phyloP scores from a whole-genome alignment of 2,888 invertebrate species.

The Meiosimyza decipiens region DNA sequence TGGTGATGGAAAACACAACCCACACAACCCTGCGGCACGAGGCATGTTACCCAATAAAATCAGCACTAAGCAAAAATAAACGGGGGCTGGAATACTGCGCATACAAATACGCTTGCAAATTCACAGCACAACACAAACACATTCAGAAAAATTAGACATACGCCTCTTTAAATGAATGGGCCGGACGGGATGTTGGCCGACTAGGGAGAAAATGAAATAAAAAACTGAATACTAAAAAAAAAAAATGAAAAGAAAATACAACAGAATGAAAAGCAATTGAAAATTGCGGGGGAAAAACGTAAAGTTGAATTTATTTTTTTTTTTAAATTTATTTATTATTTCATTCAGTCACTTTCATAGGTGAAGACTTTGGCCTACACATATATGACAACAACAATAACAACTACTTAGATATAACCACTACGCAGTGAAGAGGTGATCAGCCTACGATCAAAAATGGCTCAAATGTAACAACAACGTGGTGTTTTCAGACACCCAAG shows the following conservation, averaged over 20 bases:
- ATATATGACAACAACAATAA: constrained; percentile 30
- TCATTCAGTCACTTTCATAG: constrained; percentile 12
- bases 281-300: constrained; percentile 39
- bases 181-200: constrained; percentile 4
- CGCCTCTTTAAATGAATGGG: constrained; percentile 20
- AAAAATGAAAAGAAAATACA: too few species aligned
- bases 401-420: constrained; percentile 38
- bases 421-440: constrained; percentile 42
- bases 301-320: not conserved
- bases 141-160: not conserved
- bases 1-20: constrained; percentile 36
- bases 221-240: too few species aligned
- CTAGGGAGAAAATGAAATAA: too few species aligned
- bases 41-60: constrained; percentile 45
- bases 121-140: not conserved
- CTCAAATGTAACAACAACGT: constrained; percentile 4
- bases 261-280: constrained; percentile 43
- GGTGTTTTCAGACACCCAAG: too few species aligned
- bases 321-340: not conserved
- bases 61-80: constrained; percentile 37
- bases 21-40: constrained; percentile 47
- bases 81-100: constrained; percentile 44
- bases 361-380: constrained; percentile 44
- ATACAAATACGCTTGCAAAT: constrained; percentile 21
- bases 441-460: constrained; percentile 47